Evolutionary conservation across 2,888 invertebrate genomes (phyloP).

Genomic region (Philaethria dido): DNA sequence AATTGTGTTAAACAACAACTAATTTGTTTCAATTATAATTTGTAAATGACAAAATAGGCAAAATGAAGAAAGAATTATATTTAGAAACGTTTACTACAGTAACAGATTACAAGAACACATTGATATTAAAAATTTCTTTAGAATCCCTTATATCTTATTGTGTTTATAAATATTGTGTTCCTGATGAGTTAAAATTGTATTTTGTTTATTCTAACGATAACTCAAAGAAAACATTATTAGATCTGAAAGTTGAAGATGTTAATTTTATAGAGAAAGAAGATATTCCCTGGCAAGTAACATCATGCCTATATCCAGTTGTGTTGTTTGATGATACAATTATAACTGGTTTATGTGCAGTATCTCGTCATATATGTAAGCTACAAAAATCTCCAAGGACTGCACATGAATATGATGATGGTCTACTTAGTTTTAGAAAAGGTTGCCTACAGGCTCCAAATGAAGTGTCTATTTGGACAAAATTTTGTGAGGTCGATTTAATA

Average conservation of each 20-base stretch:
- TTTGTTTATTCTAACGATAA: slow-evolving; percentile 63
- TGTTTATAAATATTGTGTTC: slow-evolving; percentile 84
- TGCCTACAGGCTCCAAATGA: slow-evolving; percentile 93
- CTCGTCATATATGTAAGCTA: slow-evolving; percentile 66
- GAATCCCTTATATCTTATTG: slow-evolving; percentile 86
- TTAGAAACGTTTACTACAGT: slow-evolving; percentile 57
- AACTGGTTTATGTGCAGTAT: slow-evolving; percentile 91
- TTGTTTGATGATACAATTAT: slow-evolving; percentile 85
- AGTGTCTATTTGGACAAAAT: slow-evolving; percentile 94
- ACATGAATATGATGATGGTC: slow-evolving; percentile 70
- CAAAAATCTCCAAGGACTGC: slow-evolving; percentile 46
- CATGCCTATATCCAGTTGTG: slow-evolving; percentile 86
- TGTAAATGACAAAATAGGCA: not conserved
- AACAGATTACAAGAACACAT: slow-evolving; percentile 50
- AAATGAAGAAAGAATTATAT: slow-evolving; percentile 59
- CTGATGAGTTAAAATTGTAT: slow-evolving; percentile 67
- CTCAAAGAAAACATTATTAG: slow-evolving; percentile 46
- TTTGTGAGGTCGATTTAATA: slow-evolving; percentile 94
- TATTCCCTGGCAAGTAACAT: slow-evolving; percentile 75
- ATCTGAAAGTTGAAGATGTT: slow-evolving; percentile 60
- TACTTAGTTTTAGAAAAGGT: slow-evolving; percentile 91
- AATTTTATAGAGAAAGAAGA: slow-evolving; percentile 57
- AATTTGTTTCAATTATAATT: not conserved
- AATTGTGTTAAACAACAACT: not conserved
- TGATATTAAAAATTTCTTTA: slow-evolving; percentile 67